phyloP scores from a whole-genome alignment of 2,113 vertebrate species.

The Anoplopoma fimbria region DNA sequence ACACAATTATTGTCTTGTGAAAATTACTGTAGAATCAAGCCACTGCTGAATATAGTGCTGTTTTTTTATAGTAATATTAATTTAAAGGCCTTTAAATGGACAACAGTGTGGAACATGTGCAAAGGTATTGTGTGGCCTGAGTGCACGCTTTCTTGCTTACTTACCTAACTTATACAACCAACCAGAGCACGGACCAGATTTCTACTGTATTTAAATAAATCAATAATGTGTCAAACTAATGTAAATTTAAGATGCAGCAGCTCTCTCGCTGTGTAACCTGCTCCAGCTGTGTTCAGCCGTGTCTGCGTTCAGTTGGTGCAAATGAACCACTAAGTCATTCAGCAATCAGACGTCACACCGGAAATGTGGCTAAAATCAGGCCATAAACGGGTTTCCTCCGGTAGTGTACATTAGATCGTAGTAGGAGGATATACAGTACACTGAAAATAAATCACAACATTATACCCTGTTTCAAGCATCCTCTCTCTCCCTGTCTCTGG shows the following conservation, averaged over 20 bases:
- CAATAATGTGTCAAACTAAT: background rate
- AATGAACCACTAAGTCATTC: background rate
- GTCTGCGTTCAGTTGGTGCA: background rate
- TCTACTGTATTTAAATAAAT: background rate
- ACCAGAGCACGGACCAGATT: background rate
- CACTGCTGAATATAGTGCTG: background rate
- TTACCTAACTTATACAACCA: background rate
- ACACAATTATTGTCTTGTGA: background rate
- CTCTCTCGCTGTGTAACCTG: background rate
- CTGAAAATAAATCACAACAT: conserved; percentile 41
- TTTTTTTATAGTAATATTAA: background rate
- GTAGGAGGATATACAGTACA: conserved; percentile 34
- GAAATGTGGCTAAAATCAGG: background rate
- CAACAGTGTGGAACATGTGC: background rate
- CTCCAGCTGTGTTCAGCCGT: background rate
- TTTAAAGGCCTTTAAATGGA: background rate
- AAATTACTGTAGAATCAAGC: background rate
- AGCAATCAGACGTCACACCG: conserved; percentile 1
- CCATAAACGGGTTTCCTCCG: conserved; percentile 33
- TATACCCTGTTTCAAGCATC: conserved; percentile 39
- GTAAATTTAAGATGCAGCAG: background rate
- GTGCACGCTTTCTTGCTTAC: background rate
- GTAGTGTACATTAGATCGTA: conserved; percentile 15
- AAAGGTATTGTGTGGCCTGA: background rate
- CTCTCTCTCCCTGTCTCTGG: conserved; percentile 16